A percentile compares a stretch with the other conserved stretches of the same genome.
These are phyloP conservation scores for Eptatretus atami DNA, from an alignment of 2,797 vertebrate species.

Conservation along the genomic window DNA sequence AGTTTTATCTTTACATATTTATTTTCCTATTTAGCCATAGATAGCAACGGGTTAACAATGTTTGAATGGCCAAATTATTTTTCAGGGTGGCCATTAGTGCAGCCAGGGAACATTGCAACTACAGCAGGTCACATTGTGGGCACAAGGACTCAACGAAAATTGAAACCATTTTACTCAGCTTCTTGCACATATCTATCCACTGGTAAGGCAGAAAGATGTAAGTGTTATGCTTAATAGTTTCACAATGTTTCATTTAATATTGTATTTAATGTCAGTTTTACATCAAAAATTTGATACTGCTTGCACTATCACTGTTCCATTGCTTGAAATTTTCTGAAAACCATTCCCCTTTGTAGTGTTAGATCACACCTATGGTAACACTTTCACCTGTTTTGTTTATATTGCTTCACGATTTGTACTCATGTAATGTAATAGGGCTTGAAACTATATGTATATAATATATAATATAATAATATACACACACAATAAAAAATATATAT, in stretches of 20 bases:
- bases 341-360: background rate
- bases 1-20: background rate
- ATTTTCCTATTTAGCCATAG: background rate
- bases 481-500: no score
- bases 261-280: background rate
- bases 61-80: background rate
- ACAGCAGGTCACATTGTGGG: constrained; percentile 45
- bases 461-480: no score
- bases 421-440: no score
- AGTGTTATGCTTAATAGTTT: no score
- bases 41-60: background rate
- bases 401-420: no score
- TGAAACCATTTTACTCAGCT: constrained; percentile 22
- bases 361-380: no score
- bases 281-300: background rate
- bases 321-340: background rate
- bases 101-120: constrained; percentile 46
- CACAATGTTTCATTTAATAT: background rate
- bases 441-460: no score
- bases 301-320: background rate
- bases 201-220: constrained; percentile 24
- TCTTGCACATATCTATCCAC: constrained; percentile 18
- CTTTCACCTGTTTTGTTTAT: no score
- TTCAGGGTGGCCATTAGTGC: constrained; percentile 22
- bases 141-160: constrained; percentile 24